Conservation (phyloP, 2,888 invertebrate species). For the Petrolisthes cinctipes region DNA sequence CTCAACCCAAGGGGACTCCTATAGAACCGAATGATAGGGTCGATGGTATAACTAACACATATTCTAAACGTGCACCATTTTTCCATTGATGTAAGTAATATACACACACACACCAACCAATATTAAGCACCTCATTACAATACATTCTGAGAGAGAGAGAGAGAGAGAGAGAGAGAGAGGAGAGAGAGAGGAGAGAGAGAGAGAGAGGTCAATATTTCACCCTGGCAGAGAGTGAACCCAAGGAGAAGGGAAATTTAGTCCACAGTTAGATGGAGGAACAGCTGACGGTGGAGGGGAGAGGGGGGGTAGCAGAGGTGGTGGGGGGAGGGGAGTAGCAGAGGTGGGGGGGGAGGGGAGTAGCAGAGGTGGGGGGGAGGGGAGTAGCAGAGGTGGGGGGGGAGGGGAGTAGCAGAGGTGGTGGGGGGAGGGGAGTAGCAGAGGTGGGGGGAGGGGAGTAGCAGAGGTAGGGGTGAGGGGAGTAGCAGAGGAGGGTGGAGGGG, state of each 20-base stretch:
- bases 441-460: background rate
- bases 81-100: too few species aligned
- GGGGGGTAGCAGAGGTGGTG: background rate
- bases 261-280: background rate
- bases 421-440: background rate
- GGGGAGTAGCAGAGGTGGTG: background rate
- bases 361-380: conserved; percentile 32
- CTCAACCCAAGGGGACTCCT: too few species aligned
- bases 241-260: background rate
- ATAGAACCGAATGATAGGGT: too few species aligned
- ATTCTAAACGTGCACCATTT: too few species aligned
- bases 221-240: background rate
- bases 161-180: background rate
- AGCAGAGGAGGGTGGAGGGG: background rate
- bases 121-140: background rate
- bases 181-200: background rate
- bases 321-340: conserved; percentile 4
- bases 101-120: background rate
- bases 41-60: too few species aligned
- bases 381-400: conserved; percentile 14
- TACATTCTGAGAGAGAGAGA: background rate
- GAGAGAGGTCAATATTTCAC: background rate
- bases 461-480: background rate
- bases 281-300: background rate
- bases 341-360: conserved; percentile 24